A percentile compares a stretch with the other conserved stretches of the same genome.
Evolutionary conservation across 2,113 vertebrate species (phyloP).

Genomic region (Siniperca knerii): DNA sequence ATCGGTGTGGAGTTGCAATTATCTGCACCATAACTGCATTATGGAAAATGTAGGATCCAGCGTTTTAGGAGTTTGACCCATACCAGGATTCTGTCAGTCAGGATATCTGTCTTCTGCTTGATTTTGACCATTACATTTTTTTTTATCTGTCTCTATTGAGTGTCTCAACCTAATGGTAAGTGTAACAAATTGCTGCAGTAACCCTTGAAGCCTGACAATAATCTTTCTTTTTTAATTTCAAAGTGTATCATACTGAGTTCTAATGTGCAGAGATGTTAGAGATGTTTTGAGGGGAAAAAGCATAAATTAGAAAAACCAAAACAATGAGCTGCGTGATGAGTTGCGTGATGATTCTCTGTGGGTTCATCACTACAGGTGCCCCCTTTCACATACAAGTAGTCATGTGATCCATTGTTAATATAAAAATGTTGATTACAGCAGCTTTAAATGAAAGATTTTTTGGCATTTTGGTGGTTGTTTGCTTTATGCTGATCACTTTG

Average conservation of each 20-base stretch:
- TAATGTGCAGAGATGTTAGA: too few species aligned
- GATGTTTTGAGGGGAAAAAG: background rate
- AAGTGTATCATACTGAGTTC: too few species aligned
- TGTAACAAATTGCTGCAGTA: too few species aligned
- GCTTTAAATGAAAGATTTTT: background rate
- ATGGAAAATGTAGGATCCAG: background rate
- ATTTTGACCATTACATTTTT: background rate
- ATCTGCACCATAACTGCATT: background rate
- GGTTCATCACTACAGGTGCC: too few species aligned
- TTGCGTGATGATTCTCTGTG: background rate
- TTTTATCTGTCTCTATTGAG: too few species aligned
- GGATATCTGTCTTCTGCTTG: background rate
- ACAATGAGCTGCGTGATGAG: background rate
- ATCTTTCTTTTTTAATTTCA: too few species aligned
- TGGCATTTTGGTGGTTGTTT: background rate
- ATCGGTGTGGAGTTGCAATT: too few species aligned
- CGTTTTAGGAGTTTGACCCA: background rate
- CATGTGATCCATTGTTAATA: background rate
- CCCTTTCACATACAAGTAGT: background rate
- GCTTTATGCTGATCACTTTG: background rate
- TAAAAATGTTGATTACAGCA: background rate
- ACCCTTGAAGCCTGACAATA: too few species aligned
- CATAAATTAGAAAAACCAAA: background rate
- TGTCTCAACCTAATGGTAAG: too few species aligned
- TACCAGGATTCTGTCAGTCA: background rate